phyloP scores from a whole-genome alignment of 2,888 invertebrate species.

The Labia minor region DNA sequence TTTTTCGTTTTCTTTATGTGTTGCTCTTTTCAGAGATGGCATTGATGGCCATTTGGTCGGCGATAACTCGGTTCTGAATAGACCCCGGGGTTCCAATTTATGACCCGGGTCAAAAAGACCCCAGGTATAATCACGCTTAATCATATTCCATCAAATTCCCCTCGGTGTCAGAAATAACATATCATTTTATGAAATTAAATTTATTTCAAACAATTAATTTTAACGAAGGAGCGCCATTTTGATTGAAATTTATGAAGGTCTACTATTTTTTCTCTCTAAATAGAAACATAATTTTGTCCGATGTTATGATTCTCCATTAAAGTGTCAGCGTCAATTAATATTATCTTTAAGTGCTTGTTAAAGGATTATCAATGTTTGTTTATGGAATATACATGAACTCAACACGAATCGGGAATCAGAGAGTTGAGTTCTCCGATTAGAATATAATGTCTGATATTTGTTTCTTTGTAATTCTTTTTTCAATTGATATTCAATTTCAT shows the following conservation, averaged over 20 bases:
- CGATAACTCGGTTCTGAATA: constrained; percentile 13
- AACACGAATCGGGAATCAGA: no score
- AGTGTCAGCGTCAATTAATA: constrained; percentile 2
- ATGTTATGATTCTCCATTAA: neutral
- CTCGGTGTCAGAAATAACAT: neutral
- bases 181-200: neutral
- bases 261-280: neutral
- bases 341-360: neutral
- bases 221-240: neutral
- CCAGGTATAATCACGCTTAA: constrained; percentile 1
- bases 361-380: neutral
- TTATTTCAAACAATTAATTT: neutral
- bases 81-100: constrained; percentile 2
- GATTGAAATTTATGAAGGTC: neutral
- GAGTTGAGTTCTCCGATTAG: no score
- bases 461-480: no score
- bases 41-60: constrained; percentile 13
- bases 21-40: constrained; percentile 8
- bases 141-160: constrained; percentile 7
- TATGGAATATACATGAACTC: neutral
- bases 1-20: constrained; percentile 7
- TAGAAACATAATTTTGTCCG: constrained; percentile 7
- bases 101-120: neutral
- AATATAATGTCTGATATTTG: no score
- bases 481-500: no score